Percentiles rank a stretch among this genome's conserved stretches.
These are phyloP conservation scores for Phalacrocorax carbo DNA, from an alignment of 2,113 vertebrate genomes.

Conservation along the genomic window DNA sequence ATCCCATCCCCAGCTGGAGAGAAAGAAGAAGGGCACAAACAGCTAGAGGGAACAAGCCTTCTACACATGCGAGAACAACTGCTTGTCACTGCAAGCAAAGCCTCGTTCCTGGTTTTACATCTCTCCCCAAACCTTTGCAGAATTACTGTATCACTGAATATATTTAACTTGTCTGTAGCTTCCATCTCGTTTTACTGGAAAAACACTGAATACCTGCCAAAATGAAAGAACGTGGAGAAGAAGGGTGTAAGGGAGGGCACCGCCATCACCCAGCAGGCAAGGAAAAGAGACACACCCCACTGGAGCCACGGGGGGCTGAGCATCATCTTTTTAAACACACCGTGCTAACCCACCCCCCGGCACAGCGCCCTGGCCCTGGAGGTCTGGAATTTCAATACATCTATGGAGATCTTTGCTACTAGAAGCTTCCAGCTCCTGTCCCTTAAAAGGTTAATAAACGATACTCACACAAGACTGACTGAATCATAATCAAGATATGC, in stretches of 20 bases:
- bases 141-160: neutral
- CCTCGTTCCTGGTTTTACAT: neutral
- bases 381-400: neutral
- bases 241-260: neutral
- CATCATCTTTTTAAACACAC: neutral
- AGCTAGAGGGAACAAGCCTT: neutral
- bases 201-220: neutral
- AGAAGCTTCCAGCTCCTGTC: neutral
- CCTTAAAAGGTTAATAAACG: neutral
- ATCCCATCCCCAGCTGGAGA: neutral
- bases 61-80: rapidly evolving
- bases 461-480: neutral
- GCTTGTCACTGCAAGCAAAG: neutral
- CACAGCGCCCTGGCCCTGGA: neutral
- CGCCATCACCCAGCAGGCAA: neutral
- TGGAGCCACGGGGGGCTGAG: neutral
- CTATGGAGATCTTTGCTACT: neutral
- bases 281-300: neutral
- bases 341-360: rapidly evolving
- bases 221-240: neutral
- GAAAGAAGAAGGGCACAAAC: neutral
- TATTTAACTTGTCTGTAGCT: neutral
- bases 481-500: neutral
- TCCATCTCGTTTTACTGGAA: neutral
- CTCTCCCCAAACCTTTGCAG: neutral